Evolutionary conservation across 2,113 vertebrate species (phyloP), one percentile per base, ranked within the genome.

Genomic region (Scophthalmus maximus): DNA sequence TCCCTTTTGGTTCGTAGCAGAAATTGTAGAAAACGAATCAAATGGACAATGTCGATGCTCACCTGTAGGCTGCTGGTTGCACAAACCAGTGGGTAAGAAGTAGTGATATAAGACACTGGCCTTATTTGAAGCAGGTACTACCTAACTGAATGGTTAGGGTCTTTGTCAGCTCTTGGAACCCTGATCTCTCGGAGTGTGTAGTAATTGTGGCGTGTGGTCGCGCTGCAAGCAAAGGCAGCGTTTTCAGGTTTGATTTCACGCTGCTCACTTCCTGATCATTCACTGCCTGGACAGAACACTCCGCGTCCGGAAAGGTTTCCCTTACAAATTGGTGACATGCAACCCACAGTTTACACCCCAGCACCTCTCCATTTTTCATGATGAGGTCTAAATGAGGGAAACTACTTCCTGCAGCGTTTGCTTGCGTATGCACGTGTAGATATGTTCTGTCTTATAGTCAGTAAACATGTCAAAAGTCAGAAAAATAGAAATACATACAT

Each of bases 291-390:
- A 67, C 58, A 40, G 53, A 65, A 69, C 64, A 32, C 34, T 74
- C 9, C 56, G 42, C 15, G 72, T 63, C 73, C 73, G 2, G 62
- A 49, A 70, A 32, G 68, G 79, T 75, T 34, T 79, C 77, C 57
- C 64, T 38, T 59, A 55, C n/a, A 79, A 85, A 87, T 72, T 86
- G 78, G 61, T 84, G 81, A 81, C 86, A 86, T 61, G 65, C 56
- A 64, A 77, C 64, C 64, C 50, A 64, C 69, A 65, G 63, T 59
- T 83, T 68, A 83, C 76, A 73, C 59, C 73, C 59, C 56, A 32
- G 29, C 47, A 73, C 80, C 64, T 57, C 82, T 85, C 68, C 52
- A 81, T 82, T 68, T 85, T 73, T 80, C 38, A 80, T 78, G 79
- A 83, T 58, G 51, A 68, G 49, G 71, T 74, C 56, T 83, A 76